Conservation (phyloP, 2,113 vertebrate genomes). For the Hoplias malabaricus region DNA sequence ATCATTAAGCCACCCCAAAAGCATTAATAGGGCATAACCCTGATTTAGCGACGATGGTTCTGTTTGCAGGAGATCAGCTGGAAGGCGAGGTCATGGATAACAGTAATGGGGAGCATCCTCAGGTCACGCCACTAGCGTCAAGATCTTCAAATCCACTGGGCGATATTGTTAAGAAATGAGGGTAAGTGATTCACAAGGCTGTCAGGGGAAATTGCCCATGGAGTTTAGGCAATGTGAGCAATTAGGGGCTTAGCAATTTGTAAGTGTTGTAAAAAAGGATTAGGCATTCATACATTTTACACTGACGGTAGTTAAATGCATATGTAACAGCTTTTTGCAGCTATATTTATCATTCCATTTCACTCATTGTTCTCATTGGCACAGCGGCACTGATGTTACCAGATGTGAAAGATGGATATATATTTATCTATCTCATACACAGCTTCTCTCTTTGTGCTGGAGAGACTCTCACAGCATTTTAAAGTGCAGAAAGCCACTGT, state of each 20-base stretch:
- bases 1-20: constrained; percentile 18
- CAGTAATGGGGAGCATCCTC: constrained; percentile 26
- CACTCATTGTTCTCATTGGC: too few species aligned
- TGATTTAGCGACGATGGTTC: constrained; percentile 18
- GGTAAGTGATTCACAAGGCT: constrained; percentile 25
- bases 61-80: constrained; percentile 40
- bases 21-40: background rate
- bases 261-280: constrained; percentile 11
- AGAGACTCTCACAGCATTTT: too few species aligned
- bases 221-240: constrained; percentile 22
- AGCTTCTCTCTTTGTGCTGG: too few species aligned
- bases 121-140: background rate
- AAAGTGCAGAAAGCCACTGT: too few species aligned
- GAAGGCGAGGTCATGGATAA: constrained; percentile 22
- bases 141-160: background rate
- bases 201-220: constrained; percentile 4
- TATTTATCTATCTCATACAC: too few species aligned
- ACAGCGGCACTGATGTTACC: too few species aligned
- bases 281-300: background rate
- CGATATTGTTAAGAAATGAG: constrained; percentile 36
- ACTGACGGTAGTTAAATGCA: too few species aligned
- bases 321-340: too few species aligned
- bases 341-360: too few species aligned
- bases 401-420: too few species aligned
- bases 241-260: constrained; percentile 40